Base-by-base conservation (phyloP, 1,140 invertebrate species). In the Penaeus indicus region DNA sequence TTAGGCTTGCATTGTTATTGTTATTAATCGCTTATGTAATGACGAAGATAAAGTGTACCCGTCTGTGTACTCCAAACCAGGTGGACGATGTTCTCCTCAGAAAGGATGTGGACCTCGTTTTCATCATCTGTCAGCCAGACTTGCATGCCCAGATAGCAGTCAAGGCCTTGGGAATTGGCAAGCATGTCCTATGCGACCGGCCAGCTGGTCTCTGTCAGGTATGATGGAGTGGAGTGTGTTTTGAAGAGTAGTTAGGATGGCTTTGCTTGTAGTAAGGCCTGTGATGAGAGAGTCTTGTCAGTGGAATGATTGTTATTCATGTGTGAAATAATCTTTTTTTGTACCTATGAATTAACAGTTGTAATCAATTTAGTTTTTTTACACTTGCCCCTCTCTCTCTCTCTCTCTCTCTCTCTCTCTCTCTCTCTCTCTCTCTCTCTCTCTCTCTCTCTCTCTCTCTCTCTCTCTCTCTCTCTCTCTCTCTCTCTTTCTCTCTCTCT, bases 181-280 rank as follows among this genome's bases (percentile, higher is more conserved):
- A 99, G 93, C 98, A 99, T 94, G 98, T 99, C 16, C 95, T 99
- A 0, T 99, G 98, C 93, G 97, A 98, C 91, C 96, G 97, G 93
- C 98, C 98, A 69, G 96, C 97, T 19, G 97, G 97, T 1, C 93
- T 98, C 22, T 96, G 96, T 91, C 97, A 97, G 82, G 90, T 91
- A 92, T 95, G 32, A 32, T 32, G 32, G 32, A 32, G 32, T 32
- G 32, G n/a, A 61, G 21, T n/a, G 60, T 32, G 54, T 1, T 54
- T 2, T 1, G 10, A 13, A 54, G 11, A 54, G 54, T 54, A 54
- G 54, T 54, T 89, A 87, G 42, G 4, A 22, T 1, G 21, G 8
- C 8, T 19, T 42, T 60, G 27, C 0, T 83, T 83, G 60, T 60
- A 62, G 42, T 3, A 42, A 42, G 32, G 32, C 32, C 32, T 32